Evolutionary conservation across 92 coral and sea anemone genomes (phyloP), one percentile per base, ranked within the genome.

Genomic region (Porites rus): DNA sequence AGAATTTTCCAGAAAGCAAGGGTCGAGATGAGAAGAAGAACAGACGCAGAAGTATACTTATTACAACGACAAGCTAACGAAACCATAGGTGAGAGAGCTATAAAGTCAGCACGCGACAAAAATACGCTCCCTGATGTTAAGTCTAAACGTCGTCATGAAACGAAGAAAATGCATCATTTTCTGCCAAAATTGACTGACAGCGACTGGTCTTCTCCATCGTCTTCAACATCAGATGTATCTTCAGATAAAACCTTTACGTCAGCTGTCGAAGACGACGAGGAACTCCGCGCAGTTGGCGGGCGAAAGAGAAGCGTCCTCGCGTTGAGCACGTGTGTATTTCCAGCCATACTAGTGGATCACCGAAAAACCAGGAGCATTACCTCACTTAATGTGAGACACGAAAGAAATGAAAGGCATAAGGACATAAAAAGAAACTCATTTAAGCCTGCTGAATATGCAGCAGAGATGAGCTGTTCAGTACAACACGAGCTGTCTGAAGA

Each of bases 301-400:
- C 60, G 53, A 18, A 53, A 21, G 17, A 50, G 65, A 66, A 74
- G 61, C 17, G 6, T 51, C n/a, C 80, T 74, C 50, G 80, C 87
- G 64, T 83, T 80, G 87, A 74, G 63, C 65, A 71, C 64, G 76
- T 83, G 74, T 24, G 87, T 83, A 52, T 64, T 83, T 74, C 87
- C 87, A 8, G 80, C 74, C 10, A 52, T 64, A 21, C 63, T 73
- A 13, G 74, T 73, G 53, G 72, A 83, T 21, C 65, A 9, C 43
- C 80, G 80, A 21, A 38, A 4, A 53, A 65, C 73, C 28, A 83
- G 64, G 80, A 61, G 43, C 31, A 65, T 74, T 20, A 11, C 64
- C 19, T 56, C 86, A 31, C 10, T 70, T 17, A 53, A 16, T 7
- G 16, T 25, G 74, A 56, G 58, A 21, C 51, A 24, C 4, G 62